A percentile compares a stretch with the other conserved stretches of the same genome.
Conservation (phyloP, 2,113 vertebrate species). For the Tetrao urogallus region DNA sequence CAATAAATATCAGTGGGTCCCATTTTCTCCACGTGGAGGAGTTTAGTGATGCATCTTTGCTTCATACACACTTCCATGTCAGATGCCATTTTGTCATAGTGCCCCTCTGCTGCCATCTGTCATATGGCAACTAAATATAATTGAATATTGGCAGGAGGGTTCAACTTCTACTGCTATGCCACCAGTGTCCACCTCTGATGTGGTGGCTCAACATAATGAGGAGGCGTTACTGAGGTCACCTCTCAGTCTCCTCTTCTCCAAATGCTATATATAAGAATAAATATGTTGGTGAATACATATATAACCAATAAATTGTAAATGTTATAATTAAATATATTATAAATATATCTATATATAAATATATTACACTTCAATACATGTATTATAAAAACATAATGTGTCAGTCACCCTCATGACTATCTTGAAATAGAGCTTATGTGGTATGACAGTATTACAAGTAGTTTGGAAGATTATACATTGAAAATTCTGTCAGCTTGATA, state of each 20-base stretch:
- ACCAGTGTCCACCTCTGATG: no score
- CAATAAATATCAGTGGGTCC: no score
- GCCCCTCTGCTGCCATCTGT: no score
- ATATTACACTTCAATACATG: background rate
- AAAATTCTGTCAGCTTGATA: background rate
- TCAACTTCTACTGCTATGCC: no score
- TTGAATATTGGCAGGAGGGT: no score
- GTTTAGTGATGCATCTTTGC: no score
- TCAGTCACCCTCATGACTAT: background rate
- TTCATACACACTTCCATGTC: no score
- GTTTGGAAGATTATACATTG: background rate
- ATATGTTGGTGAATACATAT: background rate
- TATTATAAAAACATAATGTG: background rate
- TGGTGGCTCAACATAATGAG: no score
- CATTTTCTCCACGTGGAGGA: no score
- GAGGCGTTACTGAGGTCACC: no score
- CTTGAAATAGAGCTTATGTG: background rate
- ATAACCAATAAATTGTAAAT: background rate
- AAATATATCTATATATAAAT: background rate
- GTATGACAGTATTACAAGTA: background rate
- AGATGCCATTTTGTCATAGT: no score
- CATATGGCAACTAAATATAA: no score
- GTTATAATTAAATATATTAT: background rate
- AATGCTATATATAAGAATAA: background rate
- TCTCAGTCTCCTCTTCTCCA: background rate